Evolutionary conservation across 1,140 invertebrate genomes (phyloP).

Genomic region (Aphis craccivora): DNA sequence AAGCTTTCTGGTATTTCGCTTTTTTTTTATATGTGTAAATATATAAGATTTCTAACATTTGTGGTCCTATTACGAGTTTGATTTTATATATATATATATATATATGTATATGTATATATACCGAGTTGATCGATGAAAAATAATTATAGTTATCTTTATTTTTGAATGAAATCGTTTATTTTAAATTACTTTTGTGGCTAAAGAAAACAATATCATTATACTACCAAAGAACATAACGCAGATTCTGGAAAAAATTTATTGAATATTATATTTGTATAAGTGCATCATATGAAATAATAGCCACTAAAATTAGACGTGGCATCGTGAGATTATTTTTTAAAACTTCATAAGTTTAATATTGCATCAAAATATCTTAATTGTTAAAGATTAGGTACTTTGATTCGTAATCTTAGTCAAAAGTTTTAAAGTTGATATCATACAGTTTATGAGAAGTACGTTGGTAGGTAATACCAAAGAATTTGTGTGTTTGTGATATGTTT

Average conservation of each 20-base stretch:
- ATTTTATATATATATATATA: no score
- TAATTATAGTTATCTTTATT: background rate
- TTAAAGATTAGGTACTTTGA: slow-evolving; percentile 13
- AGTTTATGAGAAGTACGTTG: background rate
- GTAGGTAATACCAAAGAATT: slow-evolving; percentile 9
- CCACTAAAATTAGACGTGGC: background rate
- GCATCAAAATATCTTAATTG: background rate
- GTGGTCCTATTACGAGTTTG: background rate
- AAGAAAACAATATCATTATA: background rate
- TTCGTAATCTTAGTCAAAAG: slow-evolving; percentile 12
- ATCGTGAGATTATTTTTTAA: background rate
- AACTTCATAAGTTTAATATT: background rate
- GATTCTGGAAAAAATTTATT: background rate
- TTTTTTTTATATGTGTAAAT: background rate
- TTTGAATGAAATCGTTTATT: background rate
- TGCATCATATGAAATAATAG: background rate
- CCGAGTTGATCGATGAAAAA: background rate
- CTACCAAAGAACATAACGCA: background rate
- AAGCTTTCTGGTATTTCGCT: background rate
- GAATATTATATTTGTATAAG: background rate
- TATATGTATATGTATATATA: background rate
- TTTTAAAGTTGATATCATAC: slow-evolving; percentile 35
- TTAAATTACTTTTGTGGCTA: background rate
- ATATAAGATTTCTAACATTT: background rate
- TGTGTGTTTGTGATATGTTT: background rate